Evolutionary conservation across 1,140 invertebrate genomes (phyloP), one percentile per base, ranked within the genome.

Genomic region (Stegodyphus dumicola): DNA sequence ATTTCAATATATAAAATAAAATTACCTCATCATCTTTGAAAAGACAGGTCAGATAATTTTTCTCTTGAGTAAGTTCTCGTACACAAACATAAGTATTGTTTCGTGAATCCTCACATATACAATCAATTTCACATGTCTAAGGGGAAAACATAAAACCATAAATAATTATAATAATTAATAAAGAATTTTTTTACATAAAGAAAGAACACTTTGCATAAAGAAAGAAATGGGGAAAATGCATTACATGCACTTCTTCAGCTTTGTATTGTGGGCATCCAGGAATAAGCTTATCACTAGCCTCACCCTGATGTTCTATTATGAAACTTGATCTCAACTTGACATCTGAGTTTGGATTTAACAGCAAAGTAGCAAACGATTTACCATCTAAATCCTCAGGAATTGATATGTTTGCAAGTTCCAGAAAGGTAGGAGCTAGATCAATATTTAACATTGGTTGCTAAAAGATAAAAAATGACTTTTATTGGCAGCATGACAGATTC

Each of bases 341-440:
- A 6, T 13, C 48, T 60, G n/a, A 7, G 7, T 87, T 87, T 73
- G 88, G 88, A 54, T 52, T 7, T 66, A 64, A 73, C 10, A 93
- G 88, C 3, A 92, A 87, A 60, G 90, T 95, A 85, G 98, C 91
- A 86, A 99, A 93, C 10, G 97, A 98, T 69, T 94, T 92, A 0
- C 98, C 98, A 90, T 99, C 97, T 97, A 99, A 99, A 88, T 97
- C 95, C 1, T 92, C 90, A 0, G 96, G 97, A 7, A 94, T 92
- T 33, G 94, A 92, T 6, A 99, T 93, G 15, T 97, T 96, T 18
- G 96, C 98, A 90, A 99, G 97, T 89, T 98, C 96, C 89, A 99
- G 90, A 89, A 99, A 96, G 1, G 98, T 99, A 18, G 98, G 97
- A 9, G 97, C 97, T 89, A 99, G 91, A 91, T 99, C 98, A 85